A percentile compares a stretch with the other conserved stretches of the same genome.
Conservation (phyloP, 2,888 invertebrate species). For the Dynastes hyllus region DNA sequence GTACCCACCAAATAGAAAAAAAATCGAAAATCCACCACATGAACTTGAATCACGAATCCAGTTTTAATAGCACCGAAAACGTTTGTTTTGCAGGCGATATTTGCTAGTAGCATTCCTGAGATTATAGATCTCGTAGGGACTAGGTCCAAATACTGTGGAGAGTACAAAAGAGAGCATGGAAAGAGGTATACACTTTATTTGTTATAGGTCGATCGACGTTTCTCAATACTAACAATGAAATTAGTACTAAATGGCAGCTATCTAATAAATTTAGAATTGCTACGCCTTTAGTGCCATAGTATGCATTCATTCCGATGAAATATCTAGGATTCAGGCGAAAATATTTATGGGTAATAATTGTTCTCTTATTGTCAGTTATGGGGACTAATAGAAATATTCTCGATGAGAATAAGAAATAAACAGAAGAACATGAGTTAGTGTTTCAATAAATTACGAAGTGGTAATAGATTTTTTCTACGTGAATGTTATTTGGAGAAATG, state of each 20-base stretch:
- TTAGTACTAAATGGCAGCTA: neutral
- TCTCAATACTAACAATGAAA: slow-evolving; percentile 23
- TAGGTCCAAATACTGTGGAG: slow-evolving; percentile 99
- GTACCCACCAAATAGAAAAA: slow-evolving; percentile 3
- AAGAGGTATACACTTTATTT: slow-evolving; percentile 86
- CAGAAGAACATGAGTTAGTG: too few relatives aligned
- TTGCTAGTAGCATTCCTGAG: slow-evolving; percentile 99
- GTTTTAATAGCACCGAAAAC: slow-evolving; percentile 45
- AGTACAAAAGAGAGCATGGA: slow-evolving; percentile 99
- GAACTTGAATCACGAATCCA: slow-evolving; percentile 21
- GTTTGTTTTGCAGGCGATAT: slow-evolving; percentile 95
- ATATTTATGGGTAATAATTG: neutral
- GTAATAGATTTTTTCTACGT: too few relatives aligned
- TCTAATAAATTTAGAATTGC: neutral
- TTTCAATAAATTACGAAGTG: too few relatives aligned
- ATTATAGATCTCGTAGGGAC: slow-evolving; percentile 99
- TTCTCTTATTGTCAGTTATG: neutral
- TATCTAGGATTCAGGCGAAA: neutral
- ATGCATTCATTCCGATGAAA: slow-evolving; percentile 22
- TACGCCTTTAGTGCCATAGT: neutral
- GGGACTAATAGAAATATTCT: too few relatives aligned
- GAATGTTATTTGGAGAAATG: too few relatives aligned
- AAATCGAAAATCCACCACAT: slow-evolving; percentile 4
- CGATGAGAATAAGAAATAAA: too few relatives aligned
- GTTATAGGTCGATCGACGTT: slow-evolving; percentile 27